These are phyloP conservation scores for Halictus ligatus DNA, from an alignment of 2,888 invertebrate species.

Conservation along the genomic window DNA sequence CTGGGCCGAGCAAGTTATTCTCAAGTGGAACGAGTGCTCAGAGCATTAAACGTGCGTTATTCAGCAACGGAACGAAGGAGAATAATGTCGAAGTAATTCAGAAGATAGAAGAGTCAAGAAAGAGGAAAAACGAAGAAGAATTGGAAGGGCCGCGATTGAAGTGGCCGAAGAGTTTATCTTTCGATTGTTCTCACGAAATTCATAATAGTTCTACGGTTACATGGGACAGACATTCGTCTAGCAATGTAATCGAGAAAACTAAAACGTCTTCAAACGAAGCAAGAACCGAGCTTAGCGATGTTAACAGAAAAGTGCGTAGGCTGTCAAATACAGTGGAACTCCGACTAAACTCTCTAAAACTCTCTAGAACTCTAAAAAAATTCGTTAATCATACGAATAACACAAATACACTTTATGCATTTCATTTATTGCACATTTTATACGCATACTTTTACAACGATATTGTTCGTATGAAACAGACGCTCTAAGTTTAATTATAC, in stretches of 20 bases:
- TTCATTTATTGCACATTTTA: not conserved
- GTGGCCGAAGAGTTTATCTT: constrained; percentile 86
- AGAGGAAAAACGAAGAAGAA: constrained; percentile 80
- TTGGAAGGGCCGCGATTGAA: constrained; percentile 78
- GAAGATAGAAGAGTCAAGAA: constrained; percentile 73
- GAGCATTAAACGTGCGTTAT: constrained; percentile 88
- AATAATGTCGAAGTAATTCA: constrained; percentile 51
- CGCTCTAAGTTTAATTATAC: too few species aligned
- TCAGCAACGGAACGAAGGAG: constrained; percentile 85
- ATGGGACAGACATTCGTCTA: constrained; percentile 77
- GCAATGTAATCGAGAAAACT: constrained; percentile 69
- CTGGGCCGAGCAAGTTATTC: constrained; percentile 81
- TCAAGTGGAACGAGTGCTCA: constrained; percentile 84
- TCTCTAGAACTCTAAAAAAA: too few species aligned
- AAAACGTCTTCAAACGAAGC: constrained; percentile 67
- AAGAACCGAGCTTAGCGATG: constrained; percentile 86
- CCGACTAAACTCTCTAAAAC: too few species aligned
- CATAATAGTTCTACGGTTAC: constrained; percentile 68
- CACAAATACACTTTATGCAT: not conserved
- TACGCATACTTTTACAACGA: not conserved
- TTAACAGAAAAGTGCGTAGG: constrained; percentile 87
- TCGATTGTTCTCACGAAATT: constrained; percentile 83
- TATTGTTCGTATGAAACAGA: not conserved
- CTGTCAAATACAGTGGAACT: not conserved
- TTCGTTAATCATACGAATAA: too few species aligned